These are phyloP conservation scores for Enteromius anoplus DNA, from an alignment of 2,797 vertebrate genomes.

Conservation along the genomic window DNA sequence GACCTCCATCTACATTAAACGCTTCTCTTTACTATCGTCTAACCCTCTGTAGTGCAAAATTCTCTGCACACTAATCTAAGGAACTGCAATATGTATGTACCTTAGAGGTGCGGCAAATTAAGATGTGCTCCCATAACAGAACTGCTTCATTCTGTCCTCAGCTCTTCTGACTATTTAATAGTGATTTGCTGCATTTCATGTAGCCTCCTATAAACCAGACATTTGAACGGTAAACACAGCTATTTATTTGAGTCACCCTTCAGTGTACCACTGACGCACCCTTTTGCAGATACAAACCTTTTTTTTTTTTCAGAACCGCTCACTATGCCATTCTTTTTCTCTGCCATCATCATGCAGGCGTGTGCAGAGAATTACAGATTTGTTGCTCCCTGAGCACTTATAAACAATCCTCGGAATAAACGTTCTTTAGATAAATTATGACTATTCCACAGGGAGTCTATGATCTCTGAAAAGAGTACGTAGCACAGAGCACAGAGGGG, in stretches of 20 bases:
- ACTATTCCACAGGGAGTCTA: slow-evolving; percentile 24
- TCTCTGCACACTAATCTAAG: background rate
- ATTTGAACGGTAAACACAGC: slow-evolving; percentile 10
- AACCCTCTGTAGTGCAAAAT: background rate
- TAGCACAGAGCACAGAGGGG: background rate
- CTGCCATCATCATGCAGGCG: background rate
- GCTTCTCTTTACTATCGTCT: background rate
- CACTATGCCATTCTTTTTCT: background rate
- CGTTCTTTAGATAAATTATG: slow-evolving; percentile 19
- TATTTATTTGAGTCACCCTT: slow-evolving; percentile 1
- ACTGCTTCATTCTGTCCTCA: background rate
- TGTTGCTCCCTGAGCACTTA: slow-evolving; percentile 8
- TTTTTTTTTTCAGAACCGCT: background rate
- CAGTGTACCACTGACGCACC: background rate
- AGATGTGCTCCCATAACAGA: background rate
- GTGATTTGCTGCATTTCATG: background rate
- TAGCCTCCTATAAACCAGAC: slow-evolving; percentile 3
- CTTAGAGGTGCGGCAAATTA: background rate
- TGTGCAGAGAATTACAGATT: background rate
- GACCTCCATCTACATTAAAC: slow-evolving; percentile 23
- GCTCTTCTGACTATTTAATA: slow-evolving; percentile 10
- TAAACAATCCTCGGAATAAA: slow-evolving; percentile 16
- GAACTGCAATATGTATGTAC: background rate
- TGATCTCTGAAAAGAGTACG: background rate
- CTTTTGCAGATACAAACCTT: slow-evolving; percentile 14